phyloP scores from a whole-genome alignment of 2,797 vertebrate genomes.

The Sphenodon punctatus region DNA sequence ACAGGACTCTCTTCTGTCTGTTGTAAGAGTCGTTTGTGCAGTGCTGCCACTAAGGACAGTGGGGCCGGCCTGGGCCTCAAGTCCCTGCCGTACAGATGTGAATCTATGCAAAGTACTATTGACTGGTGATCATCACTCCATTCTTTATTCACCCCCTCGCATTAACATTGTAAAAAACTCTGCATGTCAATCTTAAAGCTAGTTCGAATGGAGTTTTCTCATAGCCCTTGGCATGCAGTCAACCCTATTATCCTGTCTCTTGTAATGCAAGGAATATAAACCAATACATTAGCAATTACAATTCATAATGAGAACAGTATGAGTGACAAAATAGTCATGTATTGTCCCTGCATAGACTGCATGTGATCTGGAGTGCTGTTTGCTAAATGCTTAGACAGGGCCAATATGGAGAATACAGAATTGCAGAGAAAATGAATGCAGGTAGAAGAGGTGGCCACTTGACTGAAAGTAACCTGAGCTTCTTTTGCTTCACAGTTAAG shows the following conservation, averaged over 20 bases:
- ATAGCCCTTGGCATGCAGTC: not conserved
- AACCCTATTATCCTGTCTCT: not conserved
- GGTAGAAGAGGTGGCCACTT: no score
- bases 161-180: not conserved
- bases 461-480: no score
- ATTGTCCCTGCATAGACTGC: not conserved
- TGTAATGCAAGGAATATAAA: not conserved
- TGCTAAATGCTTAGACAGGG: not conserved
- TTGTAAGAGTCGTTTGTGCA: no score
- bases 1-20: no score
- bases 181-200: not conserved
- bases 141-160: not conserved
- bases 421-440: not conserved
- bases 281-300: not conserved
- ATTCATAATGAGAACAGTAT: not conserved
- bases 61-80: no score
- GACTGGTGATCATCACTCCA: not conserved
- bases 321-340: not conserved
- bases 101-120: conserved; percentile 24
- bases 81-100: no score
- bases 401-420: not conserved
- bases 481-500: not conserved
- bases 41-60: no score
- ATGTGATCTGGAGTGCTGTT: not conserved
- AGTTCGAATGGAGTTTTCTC: not conserved